Conservation (phyloP, 2,113 vertebrate species). For the Bufo bufo region DNA sequence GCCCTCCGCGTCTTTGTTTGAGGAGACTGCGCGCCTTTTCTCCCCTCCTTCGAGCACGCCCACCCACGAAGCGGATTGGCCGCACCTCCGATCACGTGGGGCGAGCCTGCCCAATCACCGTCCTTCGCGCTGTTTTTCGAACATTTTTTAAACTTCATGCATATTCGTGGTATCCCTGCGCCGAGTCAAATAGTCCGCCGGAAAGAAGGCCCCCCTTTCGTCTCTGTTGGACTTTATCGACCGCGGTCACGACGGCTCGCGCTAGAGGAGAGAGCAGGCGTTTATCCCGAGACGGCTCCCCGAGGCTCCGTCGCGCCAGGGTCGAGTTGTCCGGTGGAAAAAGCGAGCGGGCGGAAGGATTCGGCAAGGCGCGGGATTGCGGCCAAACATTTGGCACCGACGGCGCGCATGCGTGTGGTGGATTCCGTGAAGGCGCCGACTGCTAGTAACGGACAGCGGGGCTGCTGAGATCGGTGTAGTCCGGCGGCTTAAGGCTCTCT, state of each 20-base stretch:
- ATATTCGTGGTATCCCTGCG: slow-evolving; percentile 29
- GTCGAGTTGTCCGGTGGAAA: background rate
- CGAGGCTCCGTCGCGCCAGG: no score
- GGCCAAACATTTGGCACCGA: background rate
- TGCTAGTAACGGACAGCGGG: slow-evolving; percentile 37
- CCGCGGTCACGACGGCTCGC: no score
- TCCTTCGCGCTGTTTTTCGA: slow-evolving; percentile 44
- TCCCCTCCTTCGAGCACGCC: slow-evolving; percentile 7
- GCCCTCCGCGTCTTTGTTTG: slow-evolving; percentile 37
- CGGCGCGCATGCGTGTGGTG: background rate
- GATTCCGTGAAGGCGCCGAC: slow-evolving; percentile 7
- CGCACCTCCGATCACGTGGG: background rate
- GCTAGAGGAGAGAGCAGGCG: background rate
- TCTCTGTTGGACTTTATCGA: background rate
- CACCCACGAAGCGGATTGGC: background rate
- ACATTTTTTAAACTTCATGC: slow-evolving; percentile 30
- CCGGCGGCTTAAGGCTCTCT: background rate
- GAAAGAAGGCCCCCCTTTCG: background rate
- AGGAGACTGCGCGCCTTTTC: slow-evolving; percentile 40
- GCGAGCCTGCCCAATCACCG: background rate
- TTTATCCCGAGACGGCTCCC: no score
- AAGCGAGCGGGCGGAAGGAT: slow-evolving; percentile 37
- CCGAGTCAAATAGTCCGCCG: slow-evolving; percentile 9
- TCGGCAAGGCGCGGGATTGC: background rate
- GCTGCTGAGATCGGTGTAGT: background rate